Evolutionary conservation across 2,888 invertebrate genomes (phyloP).

Genomic region (Drosophila infuscata): DNA sequence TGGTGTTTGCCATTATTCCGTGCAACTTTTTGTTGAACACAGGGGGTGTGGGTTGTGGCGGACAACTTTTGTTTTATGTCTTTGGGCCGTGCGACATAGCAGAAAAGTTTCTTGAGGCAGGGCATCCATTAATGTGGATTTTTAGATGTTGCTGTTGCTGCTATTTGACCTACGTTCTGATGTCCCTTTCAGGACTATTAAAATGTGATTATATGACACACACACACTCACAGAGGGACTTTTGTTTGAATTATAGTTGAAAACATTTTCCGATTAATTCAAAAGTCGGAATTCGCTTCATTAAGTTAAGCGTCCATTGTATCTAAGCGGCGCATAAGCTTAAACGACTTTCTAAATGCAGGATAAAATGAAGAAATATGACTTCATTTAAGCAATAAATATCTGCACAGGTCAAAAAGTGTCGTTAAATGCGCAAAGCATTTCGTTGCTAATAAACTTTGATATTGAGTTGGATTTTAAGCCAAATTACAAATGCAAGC

Average conservation of each 20-base stretch:
- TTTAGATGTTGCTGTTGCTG: conserved; percentile 52
- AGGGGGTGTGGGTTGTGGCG: not conserved
- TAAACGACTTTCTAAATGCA: not conserved
- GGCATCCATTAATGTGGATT: conserved; percentile 64
- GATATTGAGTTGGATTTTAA: not conserved
- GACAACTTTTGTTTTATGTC: conserved; percentile 68
- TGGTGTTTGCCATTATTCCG: conserved; percentile 46
- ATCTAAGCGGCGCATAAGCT: conserved; percentile 41
- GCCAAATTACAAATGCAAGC: not conserved
- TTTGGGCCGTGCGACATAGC: conserved; percentile 60
- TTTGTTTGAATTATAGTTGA: conserved; percentile 22
- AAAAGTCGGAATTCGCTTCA: conserved; percentile 9
- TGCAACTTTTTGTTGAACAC: conserved; percentile 41
- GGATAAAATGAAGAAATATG: not conserved
- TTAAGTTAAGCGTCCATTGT: conserved; percentile 48
- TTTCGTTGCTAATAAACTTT: not conserved
- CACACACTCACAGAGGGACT: conserved; percentile 14
- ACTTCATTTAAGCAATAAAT: conserved; percentile 16
- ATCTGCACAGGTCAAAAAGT: not conserved
- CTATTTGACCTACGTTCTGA: conserved; percentile 59
- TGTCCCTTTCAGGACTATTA: conserved; percentile 55
- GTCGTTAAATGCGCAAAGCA: not conserved
- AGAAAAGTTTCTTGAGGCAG: conserved; percentile 54
- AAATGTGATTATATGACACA: conserved; percentile 59
- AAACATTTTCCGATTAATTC: conserved; percentile 28